Evolutionary conservation across 2,888 invertebrate genomes (phyloP).

Genomic region (Lasioglossum marginatum): DNA sequence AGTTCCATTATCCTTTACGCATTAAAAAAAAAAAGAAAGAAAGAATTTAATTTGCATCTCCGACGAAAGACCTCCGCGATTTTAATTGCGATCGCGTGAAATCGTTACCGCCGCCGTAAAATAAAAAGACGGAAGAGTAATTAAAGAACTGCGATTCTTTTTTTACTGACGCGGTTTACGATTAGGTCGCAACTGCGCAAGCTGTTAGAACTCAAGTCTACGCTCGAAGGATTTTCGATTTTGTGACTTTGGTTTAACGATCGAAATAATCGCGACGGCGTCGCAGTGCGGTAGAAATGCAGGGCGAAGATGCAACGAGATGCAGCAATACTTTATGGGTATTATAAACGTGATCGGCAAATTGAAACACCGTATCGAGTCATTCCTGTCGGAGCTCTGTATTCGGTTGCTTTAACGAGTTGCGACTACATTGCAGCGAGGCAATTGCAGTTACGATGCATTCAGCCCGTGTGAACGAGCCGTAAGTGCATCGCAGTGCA

Average conservation of each 20-base stretch:
- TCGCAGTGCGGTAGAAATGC: neutral
- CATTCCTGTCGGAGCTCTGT: neutral
- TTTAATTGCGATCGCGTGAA: neutral
- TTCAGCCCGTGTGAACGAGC: constrained; percentile 45
- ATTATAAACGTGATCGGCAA: neutral
- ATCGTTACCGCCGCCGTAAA: neutral
- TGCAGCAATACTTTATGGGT: neutral
- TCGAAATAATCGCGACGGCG: neutral
- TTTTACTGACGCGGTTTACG: neutral
- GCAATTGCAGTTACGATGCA: constrained; percentile 44
- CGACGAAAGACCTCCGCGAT: neutral
- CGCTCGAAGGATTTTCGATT: neutral
- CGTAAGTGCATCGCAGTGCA: constrained; percentile 42
- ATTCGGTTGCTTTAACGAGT: constrained; percentile 39
- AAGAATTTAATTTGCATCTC: neutral
- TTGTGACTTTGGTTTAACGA: neutral
- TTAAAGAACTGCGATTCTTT: neutral
- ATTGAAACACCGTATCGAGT: constrained; percentile 14
- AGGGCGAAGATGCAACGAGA: neutral
- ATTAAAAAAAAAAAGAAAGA: neutral
- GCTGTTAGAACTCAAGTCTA: neutral
- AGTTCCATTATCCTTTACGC: neutral
- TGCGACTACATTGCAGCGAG: constrained; percentile 37
- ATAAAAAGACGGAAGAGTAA: neutral
- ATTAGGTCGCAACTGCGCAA: neutral